A percentile compares a stretch with the other conserved stretches of the same genome.
Evolutionary conservation across 2,113 vertebrate genomes (phyloP).

Genomic region (Oryzias javanicus): DNA sequence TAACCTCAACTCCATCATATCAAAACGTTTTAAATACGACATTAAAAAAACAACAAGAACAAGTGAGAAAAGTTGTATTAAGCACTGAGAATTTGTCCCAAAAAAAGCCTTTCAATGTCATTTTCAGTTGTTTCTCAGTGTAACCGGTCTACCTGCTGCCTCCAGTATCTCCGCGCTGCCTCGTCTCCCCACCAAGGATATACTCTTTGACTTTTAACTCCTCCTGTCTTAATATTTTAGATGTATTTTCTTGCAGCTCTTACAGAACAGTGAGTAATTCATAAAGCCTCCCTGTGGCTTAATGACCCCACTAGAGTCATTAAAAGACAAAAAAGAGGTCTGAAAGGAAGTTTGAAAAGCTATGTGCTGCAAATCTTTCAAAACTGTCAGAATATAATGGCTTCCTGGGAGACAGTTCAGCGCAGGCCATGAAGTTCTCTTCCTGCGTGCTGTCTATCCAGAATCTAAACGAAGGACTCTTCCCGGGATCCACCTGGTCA

Average conservation of each 20-base stretch:
- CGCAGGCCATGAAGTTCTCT: background rate
- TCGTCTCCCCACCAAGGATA: background rate
- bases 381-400: background rate
- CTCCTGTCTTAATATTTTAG: slow-evolving; percentile 11
- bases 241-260: slow-evolving; percentile 3
- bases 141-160: background rate
- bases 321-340: slow-evolving; percentile 15
- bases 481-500: background rate
- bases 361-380: slow-evolving; percentile 3
- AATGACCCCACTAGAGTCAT: slow-evolving; percentile 34
- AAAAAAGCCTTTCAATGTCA: too few relatives aligned
- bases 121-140: background rate
- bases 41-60: too few relatives aligned
- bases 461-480: background rate
- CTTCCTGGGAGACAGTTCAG: background rate
- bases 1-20: too few relatives aligned
- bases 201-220: slow-evolving; percentile 18
- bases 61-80: background rate
- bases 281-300: slow-evolving; percentile 4
- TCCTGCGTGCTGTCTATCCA: background rate
- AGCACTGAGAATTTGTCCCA: background rate
- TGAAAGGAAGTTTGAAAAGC: background rate
- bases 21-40: too few relatives aligned
- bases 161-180: background rate
- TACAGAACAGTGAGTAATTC: background rate